These are phyloP conservation scores for Oreochromis niloticus DNA, from an alignment of 2,113 vertebrate species.

Conservation along the genomic window DNA sequence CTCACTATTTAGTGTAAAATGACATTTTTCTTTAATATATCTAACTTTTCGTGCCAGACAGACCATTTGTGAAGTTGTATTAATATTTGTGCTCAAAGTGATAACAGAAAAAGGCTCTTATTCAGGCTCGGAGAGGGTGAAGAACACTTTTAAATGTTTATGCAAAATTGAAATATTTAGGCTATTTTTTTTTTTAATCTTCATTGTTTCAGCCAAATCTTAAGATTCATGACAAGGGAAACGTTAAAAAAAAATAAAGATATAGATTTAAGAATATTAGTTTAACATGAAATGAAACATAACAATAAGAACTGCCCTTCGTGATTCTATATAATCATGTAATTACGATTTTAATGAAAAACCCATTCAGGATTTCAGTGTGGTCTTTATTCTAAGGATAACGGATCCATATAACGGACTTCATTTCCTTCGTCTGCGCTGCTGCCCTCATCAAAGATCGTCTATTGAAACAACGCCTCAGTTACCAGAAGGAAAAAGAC, in stretches of 20 bases:
- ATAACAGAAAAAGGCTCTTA: no score
- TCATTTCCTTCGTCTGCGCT: background rate
- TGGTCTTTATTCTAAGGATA: slow-evolving; percentile 40
- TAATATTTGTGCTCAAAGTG: background rate
- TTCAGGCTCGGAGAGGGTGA: background rate
- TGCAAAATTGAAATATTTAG: background rate
- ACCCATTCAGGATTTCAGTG: accelerated
- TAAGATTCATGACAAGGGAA: background rate
- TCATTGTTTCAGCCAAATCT: background rate
- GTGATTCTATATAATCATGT: background rate
- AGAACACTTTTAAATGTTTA: background rate
- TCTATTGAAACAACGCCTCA: background rate
- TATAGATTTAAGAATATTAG: background rate
- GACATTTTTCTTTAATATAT: no score
- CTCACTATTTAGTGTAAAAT: background rate
- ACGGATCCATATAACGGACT: background rate
- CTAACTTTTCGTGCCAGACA: accelerated
- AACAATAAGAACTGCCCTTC: background rate
- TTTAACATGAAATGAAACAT: background rate
- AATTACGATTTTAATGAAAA: background rate
- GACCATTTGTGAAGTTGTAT: background rate
- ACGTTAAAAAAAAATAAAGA: background rate
- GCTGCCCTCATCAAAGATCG: slow-evolving; percentile 21
- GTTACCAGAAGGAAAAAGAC: accelerated
- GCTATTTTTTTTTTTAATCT: accelerated